A percentile compares a stretch with the other conserved stretches of the same genome.
Evolutionary conservation across 2,888 invertebrate genomes (phyloP).

Genomic region (Diloba caeruleocephala): DNA sequence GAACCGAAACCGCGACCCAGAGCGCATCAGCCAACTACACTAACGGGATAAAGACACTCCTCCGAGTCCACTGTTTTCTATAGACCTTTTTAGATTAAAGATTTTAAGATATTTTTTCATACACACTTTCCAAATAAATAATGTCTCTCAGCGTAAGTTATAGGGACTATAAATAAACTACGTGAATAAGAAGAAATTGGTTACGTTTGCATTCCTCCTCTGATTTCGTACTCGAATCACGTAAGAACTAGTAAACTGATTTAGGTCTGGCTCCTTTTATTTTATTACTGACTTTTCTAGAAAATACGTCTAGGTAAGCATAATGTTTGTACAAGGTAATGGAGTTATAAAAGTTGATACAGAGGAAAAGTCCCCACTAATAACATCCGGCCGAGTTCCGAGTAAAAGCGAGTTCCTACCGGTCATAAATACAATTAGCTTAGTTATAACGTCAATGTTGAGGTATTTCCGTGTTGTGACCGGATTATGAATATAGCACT

Average conservation of each 20-base stretch:
- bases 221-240: constrained; percentile 27
- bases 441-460: constrained; percentile 7
- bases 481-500: no score
- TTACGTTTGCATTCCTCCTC: constrained; percentile 33
- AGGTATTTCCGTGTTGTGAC: no score
- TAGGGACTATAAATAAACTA: constrained; percentile 40
- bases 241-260: constrained; percentile 43
- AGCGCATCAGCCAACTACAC: no score
- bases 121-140: constrained; percentile 17
- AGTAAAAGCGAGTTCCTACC: constrained; percentile 1
- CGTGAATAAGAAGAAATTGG: constrained; percentile 40
- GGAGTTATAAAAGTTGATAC: background rate
- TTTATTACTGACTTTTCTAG: constrained; percentile 25
- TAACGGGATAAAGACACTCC: no score
- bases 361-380: constrained; percentile 8
- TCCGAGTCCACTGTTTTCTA: no score
- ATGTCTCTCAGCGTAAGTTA: constrained; percentile 32
- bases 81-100: background rate
- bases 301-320: constrained; percentile 5
- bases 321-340: constrained; percentile 1
- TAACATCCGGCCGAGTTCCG: background rate
- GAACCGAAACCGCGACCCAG: no score
- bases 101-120: background rate
- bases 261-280: constrained; percentile 35
- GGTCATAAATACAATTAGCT: constrained; percentile 18